phyloP scores from a whole-genome alignment of 2,888 invertebrate genomes.

The Ctena decussata region DNA sequence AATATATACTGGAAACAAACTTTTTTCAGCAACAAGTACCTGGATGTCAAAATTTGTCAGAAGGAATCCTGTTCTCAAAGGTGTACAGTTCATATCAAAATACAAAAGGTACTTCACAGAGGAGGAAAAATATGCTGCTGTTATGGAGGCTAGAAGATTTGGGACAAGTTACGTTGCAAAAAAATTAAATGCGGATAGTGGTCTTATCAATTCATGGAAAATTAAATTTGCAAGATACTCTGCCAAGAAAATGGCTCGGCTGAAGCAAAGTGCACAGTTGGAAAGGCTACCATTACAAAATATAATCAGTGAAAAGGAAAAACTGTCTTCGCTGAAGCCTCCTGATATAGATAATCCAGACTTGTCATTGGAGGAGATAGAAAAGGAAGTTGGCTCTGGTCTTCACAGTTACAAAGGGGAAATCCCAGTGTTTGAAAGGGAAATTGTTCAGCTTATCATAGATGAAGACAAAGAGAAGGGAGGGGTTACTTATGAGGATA shows the following conservation, averaged over 20 bases:
- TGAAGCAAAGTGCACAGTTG: slow-evolving; percentile 15
- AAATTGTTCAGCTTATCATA: slow-evolving; percentile 46
- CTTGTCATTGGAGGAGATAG: slow-evolving; percentile 22
- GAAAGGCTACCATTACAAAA: slow-evolving; percentile 2
- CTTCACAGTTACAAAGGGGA: slow-evolving; percentile 43
- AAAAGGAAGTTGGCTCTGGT: slow-evolving; percentile 7
- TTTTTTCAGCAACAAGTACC: slow-evolving; percentile 58
- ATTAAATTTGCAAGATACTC: slow-evolving; percentile 57
- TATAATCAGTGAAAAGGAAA: neutral
- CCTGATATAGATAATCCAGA: slow-evolving; percentile 25
- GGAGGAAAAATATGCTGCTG: slow-evolving; percentile 56
- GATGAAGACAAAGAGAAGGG: slow-evolving; percentile 56
- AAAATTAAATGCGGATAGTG: slow-evolving; percentile 52
- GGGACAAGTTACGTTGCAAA: slow-evolving; percentile 61
- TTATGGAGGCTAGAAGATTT: slow-evolving; percentile 52
- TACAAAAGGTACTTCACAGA: slow-evolving; percentile 64
- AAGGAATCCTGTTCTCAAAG: slow-evolving; percentile 46
- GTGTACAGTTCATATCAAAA: slow-evolving; percentile 57
- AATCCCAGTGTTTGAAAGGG: slow-evolving; percentile 62
- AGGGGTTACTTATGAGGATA: slow-evolving; percentile 63
- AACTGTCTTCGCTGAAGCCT: neutral
- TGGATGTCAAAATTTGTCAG: slow-evolving; percentile 60
- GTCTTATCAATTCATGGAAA: slow-evolving; percentile 62
- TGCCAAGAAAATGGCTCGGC: slow-evolving; percentile 52
- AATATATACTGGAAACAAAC: slow-evolving; percentile 51